phyloP scores from a whole-genome alignment of 2,888 invertebrate species.

The Mantis religiosa region DNA sequence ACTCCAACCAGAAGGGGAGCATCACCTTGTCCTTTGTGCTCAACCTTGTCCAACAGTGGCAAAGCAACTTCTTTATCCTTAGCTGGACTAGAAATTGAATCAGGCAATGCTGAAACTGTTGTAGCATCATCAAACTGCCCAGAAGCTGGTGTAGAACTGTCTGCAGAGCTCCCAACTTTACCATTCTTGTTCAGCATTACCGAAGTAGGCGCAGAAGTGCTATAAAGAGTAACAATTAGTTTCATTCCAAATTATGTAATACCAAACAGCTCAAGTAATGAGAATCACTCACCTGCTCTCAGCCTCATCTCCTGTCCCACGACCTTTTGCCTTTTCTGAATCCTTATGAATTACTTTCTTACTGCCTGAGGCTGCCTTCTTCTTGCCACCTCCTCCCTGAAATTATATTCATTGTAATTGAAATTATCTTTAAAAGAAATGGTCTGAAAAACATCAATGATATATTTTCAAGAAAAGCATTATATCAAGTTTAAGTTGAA shows the following conservation, averaged over 20 bases:
- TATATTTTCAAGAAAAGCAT: no score
- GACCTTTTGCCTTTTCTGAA: conserved; percentile 35
- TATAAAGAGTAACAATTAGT: not conserved
- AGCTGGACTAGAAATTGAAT: not conserved
- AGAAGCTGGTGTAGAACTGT: not conserved
- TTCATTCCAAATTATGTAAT: not conserved
- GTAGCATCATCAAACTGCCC: conserved; percentile 41
- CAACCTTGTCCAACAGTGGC: conserved; percentile 33
- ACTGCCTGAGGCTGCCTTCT: conserved; percentile 37
- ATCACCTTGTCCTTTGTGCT: conserved; percentile 46
- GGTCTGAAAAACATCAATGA: no score
- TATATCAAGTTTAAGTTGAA: no score
- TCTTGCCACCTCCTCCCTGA: conserved; percentile 36
- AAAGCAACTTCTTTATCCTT: conserved; percentile 35
- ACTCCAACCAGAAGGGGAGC: conserved; percentile 38
- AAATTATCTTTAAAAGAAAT: no score
- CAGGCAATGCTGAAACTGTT: not conserved
- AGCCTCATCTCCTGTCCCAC: conserved; percentile 40
- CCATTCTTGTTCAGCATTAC: not conserved
- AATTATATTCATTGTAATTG: not conserved
- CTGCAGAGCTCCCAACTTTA: not conserved
- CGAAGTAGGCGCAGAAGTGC: not conserved
- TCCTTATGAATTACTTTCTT: conserved; percentile 22
- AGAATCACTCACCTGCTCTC: conserved; percentile 38
- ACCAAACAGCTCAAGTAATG: not conserved